Percentiles rank a stretch among this genome's conserved stretches.
These are phyloP conservation scores for Aphelinus atriplicis DNA, from an alignment of 1,140 invertebrate genomes.

Conservation along the genomic window DNA sequence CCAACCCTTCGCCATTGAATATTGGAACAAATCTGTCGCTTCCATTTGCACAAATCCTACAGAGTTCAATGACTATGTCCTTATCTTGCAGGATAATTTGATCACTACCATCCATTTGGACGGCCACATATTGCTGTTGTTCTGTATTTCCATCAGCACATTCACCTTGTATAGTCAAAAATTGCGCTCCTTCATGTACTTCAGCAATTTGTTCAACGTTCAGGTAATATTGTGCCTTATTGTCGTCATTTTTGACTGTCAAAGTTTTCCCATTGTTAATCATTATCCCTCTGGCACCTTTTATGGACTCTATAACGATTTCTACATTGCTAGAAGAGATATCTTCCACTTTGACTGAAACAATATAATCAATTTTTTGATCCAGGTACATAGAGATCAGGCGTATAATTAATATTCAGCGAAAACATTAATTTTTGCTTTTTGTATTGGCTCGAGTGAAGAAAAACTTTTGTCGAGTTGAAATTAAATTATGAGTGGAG, in stretches of 20 bases:
- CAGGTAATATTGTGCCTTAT: conserved; percentile 32
- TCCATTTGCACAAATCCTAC: conserved; percentile 68
- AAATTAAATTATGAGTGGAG: too few relatives aligned
- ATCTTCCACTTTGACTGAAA: conserved; percentile 23
- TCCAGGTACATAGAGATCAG: too few relatives aligned
- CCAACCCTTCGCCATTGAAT: conserved; percentile 67
- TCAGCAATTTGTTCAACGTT: conserved; percentile 8
- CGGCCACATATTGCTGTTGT: conserved; percentile 5
- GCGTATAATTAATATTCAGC: too few relatives aligned
- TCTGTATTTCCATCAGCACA: neutral
- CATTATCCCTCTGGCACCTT: too few relatives aligned
- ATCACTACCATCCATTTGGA: conserved; percentile 16
- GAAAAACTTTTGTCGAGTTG: too few relatives aligned
- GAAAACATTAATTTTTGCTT: too few relatives aligned
- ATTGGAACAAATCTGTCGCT: conserved; percentile 68
- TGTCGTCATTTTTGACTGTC: conserved; percentile 11
- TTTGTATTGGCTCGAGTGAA: too few relatives aligned
- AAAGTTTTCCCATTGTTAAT: too few relatives aligned
- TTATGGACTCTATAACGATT: neutral
- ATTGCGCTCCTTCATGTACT: conserved; percentile 8
- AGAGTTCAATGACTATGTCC: conserved; percentile 53
- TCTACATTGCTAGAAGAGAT: neutral
- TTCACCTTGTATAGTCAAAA: conserved; percentile 10
- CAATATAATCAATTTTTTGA: neutral
- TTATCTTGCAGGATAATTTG: conserved; percentile 22